Conservation (phyloP, 1,140 invertebrate genomes). For the Phymastichus coffea region DNA sequence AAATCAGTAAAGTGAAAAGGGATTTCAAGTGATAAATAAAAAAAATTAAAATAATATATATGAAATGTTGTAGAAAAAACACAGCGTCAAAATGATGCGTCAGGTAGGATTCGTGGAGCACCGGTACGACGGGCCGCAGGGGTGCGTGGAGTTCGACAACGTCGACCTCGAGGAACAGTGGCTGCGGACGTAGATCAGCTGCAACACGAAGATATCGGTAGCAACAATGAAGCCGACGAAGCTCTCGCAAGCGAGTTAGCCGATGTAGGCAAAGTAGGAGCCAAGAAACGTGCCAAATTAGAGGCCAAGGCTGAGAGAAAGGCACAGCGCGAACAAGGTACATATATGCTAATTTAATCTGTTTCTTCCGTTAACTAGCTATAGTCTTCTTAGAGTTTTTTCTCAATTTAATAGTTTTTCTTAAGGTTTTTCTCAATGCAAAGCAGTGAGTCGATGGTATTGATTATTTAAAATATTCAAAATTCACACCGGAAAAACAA, state of each 20-base stretch:
- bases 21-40: too few species aligned
- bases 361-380: too few species aligned
- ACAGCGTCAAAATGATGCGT: slow-evolving; percentile 33
- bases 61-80: slow-evolving; percentile 16
- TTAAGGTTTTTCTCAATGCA: too few species aligned
- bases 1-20: too few species aligned
- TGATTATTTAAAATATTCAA: too few species aligned
- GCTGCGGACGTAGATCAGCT: slow-evolving; percentile 25
- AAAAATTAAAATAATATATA: slow-evolving; percentile 3
- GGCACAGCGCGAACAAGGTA: slow-evolving; percentile 69
- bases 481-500: too few species aligned
- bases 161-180: slow-evolving; percentile 8
- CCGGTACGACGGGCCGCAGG: too few species aligned
- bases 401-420: too few species aligned
- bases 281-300: slow-evolving; percentile 88
- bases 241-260: slow-evolving; percentile 58
- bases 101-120: slow-evolving; percentile 34
- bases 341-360: too few species aligned
- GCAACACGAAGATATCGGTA: slow-evolving; percentile 46
- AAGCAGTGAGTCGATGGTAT: too few species aligned
- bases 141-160: slow-evolving; percentile 42
- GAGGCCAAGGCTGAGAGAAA: slow-evolving; percentile 92
- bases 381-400: too few species aligned
- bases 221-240: slow-evolving; percentile 48
- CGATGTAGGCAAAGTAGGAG: slow-evolving; percentile 76